Evolutionary conservation across 2,888 invertebrate genomes (phyloP).

Genomic region (Mesorhabditis sp.): DNA sequence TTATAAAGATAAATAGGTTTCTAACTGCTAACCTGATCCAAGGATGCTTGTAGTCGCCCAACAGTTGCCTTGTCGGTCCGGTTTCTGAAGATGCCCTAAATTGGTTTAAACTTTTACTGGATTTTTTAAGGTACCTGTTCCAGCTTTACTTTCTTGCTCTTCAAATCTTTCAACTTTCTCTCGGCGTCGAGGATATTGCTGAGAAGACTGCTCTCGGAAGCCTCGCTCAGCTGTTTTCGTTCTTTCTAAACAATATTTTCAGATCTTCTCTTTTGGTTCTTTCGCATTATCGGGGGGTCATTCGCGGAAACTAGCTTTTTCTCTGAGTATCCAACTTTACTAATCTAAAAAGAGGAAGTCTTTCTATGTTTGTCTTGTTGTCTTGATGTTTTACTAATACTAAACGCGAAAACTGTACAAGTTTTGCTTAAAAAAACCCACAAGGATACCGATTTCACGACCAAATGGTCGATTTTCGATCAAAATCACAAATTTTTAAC

Average conservation of each 20-base stretch:
- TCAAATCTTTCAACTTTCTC: constrained; percentile 26
- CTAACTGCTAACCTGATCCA: constrained; percentile 17
- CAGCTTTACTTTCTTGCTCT: constrained; percentile 28
- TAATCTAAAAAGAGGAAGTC: too few relatives aligned
- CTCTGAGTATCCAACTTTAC: constrained; percentile 9
- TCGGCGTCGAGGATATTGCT: constrained; percentile 23
- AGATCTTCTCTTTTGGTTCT: neutral
- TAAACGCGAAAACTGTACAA: constrained; percentile 33
- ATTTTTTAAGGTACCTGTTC: constrained; percentile 16
- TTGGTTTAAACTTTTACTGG: neutral
- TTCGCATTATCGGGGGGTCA: constrained; percentile 1
- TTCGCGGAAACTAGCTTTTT: constrained; percentile 12
- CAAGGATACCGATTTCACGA: too few relatives aligned
- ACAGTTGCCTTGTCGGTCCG: constrained; percentile 22
- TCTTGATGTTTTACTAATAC: constrained; percentile 28
- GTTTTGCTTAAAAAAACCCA: too few relatives aligned
- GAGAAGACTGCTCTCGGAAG: constrained; percentile 17
- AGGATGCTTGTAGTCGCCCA: constrained; percentile 12
- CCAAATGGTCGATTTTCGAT: too few relatives aligned
- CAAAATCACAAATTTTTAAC: too few relatives aligned
- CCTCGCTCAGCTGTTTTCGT: constrained; percentile 12
- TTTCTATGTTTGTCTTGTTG: too few relatives aligned
- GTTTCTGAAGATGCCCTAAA: constrained; percentile 28
- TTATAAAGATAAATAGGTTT: constrained; percentile 2
- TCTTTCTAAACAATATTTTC: constrained; percentile 12